Base-by-base conservation (phyloP, 2,113 vertebrate species). In the Miniopterus natalensis region DNA sequence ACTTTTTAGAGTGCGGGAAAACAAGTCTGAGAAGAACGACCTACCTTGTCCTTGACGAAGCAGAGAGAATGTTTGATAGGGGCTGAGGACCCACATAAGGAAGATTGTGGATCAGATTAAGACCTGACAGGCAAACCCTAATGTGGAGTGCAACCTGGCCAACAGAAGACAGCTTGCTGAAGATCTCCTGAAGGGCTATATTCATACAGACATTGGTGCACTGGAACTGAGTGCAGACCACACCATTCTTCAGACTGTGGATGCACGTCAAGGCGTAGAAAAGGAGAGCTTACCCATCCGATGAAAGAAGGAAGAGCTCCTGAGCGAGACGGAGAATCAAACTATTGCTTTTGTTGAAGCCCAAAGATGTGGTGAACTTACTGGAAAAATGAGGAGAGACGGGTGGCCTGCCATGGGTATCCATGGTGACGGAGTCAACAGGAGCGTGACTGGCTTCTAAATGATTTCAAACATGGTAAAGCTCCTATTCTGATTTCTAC, bases 121-220 rank as follows among this genome's bases (percentile, higher is more conserved):
- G 99, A 98, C 99, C 99, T 94, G 99, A 99, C 97, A 99, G 99
- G 40, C 99, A 99, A 84, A 99, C 99, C 8, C 98, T 99, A 81
- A 99, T 99, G 99, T 99, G 99, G 99, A 99, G 99, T 90, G 99
- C 99, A 17, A 99, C 99, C 27, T 99, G 99, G 99, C 99, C 99
- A n/a, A 99, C 99, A 98, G 99, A 14, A 98, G 99, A 45, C 99
- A 99, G 97, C 98, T 99, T 96, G 99, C 99, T 20, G 99, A 99
- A 95, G 99, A 99, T 97, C 99, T 99, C 57, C 87, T 99, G 65
- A 99, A 99, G 97, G 99, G 99, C 61, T 99, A 99, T 0, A 99
- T 99, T 63, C 99, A 99, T 97, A 99, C 99, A 96, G 99, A 99
- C 29, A 98, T 99, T 0, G 99, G 99, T 4, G 99, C 99, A 0